A percentile compares a stretch with the other conserved stretches of the same genome.
phyloP scores from a whole-genome alignment of 2,113 vertebrate species.

The Cinclus mexicanus region DNA sequence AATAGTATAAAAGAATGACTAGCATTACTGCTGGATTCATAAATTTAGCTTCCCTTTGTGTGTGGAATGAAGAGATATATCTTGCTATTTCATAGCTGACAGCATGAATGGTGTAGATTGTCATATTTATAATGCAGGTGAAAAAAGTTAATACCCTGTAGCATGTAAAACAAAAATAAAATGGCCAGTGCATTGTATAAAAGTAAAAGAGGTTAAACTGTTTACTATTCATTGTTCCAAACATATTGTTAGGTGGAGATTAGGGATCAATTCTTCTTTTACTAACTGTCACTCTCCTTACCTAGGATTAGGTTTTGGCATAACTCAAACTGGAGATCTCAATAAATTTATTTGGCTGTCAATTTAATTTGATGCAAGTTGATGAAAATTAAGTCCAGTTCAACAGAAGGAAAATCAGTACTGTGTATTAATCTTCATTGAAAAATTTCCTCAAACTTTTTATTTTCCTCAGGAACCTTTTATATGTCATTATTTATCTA shows the following conservation, averaged over 20 bases:
- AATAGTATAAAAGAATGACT: neutral
- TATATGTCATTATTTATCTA: neutral
- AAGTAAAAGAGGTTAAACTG: conserved; percentile 44
- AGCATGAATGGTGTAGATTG: conserved; percentile 15
- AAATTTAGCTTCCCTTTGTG: conserved; percentile 31
- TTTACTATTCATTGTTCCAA: conserved; percentile 41
- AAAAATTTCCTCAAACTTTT: neutral
- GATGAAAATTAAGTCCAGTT: neutral
- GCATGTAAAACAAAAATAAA: conserved; percentile 39
- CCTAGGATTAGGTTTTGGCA: conserved; percentile 46
- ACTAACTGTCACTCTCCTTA: neutral
- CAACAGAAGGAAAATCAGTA: neutral
- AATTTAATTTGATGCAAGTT: neutral
- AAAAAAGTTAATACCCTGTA: neutral
- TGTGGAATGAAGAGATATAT: conserved; percentile 17
- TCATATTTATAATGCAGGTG: conserved; percentile 23
- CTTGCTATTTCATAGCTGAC: conserved; percentile 29
- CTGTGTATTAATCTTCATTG: neutral
- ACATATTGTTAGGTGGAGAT: conserved; percentile 35
- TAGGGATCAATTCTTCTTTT: conserved; percentile 45
- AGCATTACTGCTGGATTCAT: neutral
- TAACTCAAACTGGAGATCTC: conserved; percentile 47
- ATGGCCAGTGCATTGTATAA: neutral
- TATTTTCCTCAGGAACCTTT: neutral
- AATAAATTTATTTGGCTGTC: conserved; percentile 14